These are phyloP conservation scores for Galerucella nymphaeae DNA, from an alignment of 2,888 invertebrate species.

Conservation along the genomic window DNA sequence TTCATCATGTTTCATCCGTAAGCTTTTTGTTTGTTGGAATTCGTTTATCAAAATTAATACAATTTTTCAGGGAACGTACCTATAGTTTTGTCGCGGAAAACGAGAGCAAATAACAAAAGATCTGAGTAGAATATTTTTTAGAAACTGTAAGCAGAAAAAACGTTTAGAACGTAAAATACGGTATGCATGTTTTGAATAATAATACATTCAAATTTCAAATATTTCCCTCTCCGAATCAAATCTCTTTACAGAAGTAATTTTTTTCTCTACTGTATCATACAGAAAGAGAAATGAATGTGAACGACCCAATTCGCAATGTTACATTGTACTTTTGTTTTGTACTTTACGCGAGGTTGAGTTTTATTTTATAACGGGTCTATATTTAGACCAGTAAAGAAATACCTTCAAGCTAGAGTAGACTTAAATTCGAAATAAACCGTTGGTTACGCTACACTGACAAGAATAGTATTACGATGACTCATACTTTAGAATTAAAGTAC, in stretches of 20 bases:
- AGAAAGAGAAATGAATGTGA: constrained; percentile 3
- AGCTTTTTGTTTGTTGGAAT: not conserved
- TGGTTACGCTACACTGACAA: not conserved
- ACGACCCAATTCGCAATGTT: constrained; percentile 5
- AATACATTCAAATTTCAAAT: not conserved
- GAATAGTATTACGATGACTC: not conserved
- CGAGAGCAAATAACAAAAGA: not conserved
- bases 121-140: not conserved
- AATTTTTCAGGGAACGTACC: too few species aligned
- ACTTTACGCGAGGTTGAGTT: constrained; percentile 1
- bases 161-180: too few species aligned
- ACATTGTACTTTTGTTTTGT: not conserved
- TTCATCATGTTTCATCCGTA: not conserved
- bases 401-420: not conserved
- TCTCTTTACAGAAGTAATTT: not conserved
- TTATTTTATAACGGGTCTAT: not conserved
- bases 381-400: not conserved
- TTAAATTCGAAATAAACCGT: not conserved
- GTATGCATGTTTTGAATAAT: not conserved
- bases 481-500: not conserved
- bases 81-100: too few species aligned
- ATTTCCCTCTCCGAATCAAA: too few species aligned
- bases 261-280: not conserved
- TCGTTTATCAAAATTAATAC: too few species aligned
- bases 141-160: not conserved